Evolutionary conservation across 2,888 invertebrate genomes (phyloP), one percentile per base, ranked within the genome.

Genomic region (Spialia ferax): DNA sequence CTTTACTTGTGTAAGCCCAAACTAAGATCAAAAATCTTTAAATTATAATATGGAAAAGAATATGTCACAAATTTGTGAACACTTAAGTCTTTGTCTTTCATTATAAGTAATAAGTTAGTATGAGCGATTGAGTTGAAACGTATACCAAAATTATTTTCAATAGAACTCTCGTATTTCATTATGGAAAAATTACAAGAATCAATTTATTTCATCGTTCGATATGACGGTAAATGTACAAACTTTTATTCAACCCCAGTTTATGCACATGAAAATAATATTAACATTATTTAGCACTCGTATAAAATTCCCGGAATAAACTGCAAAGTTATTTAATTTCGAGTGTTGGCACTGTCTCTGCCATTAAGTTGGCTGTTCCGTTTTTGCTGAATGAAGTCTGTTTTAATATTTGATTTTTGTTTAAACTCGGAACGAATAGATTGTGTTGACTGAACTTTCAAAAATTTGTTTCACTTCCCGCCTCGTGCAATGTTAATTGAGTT

Each of bases 281-380:
- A 66, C 32, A 15, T 29, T 42, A 45, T 60, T 62, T 62, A 54
- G 23, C 54, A 22, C 60, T 42, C 29, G 32, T 45, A 66, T 66
- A 66, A 52, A 60, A 15, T 60, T 42, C 20, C 66, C 42, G 66
- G n/a, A 60, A 60, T 60, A 66, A 60, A 66, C 54, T 66, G 38
- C 26, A 32, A 45, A 60, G 66, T 54, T 60, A 60, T 66, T 66
- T 66, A 66, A 66, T 66, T 66, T 60, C 60, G 60, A 66, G 54
- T 60, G 66, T 66, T 45, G 59, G 52, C 52, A 60, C 29, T 60
- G 60, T 54, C 66, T 64, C 57, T 60, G 20, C 54, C 54, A 54
- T 62, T 62, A 60, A 59, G 54, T 66, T 66, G 54, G 52, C 62
- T 45, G 60, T 60, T 38, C 54, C 60, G 54, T 54, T 54, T 66